Percentiles rank a stretch among this genome's conserved stretches.
phyloP scores from a whole-genome alignment of 2,797 vertebrate species.

The Chrosomus eos region DNA sequence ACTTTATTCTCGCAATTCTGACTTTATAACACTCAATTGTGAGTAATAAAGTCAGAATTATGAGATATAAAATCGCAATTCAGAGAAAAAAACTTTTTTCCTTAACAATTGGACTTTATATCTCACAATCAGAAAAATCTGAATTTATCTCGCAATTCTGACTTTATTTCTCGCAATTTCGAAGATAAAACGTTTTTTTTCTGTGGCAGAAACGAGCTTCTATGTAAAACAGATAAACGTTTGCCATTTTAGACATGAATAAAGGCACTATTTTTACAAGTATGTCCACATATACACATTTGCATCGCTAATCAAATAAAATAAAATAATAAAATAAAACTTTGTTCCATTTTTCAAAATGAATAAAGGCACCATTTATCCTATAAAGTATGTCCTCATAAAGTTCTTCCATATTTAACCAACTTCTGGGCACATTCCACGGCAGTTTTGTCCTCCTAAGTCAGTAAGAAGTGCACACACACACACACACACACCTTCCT shows the following conservation, averaged over 20 bases:
- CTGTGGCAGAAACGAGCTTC: too few relatives aligned
- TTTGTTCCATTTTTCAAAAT: not conserved
- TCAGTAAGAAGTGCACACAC: not conserved
- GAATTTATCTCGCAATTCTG: too few relatives aligned
- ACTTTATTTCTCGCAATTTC: too few relatives aligned
- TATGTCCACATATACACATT: not conserved
- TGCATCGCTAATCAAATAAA: not conserved
- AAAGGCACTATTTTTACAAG: not conserved
- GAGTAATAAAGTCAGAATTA: too few relatives aligned
- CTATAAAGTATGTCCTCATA: not conserved
- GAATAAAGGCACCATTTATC: not conserved
- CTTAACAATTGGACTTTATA: too few relatives aligned
- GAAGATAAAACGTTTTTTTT: too few relatives aligned
- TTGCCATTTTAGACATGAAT: not conserved
- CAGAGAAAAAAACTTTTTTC: too few relatives aligned
- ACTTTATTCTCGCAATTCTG: too few relatives aligned
- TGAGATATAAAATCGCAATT: too few relatives aligned
- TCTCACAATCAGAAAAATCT: too few relatives aligned
- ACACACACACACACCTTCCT: constrained; percentile 83
- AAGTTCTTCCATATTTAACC: not conserved
- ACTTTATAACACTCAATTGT: too few relatives aligned
- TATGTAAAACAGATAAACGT: not conserved
- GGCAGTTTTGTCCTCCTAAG: not conserved
- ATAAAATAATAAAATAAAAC: not conserved
- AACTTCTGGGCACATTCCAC: not conserved